A percentile compares a stretch with the other conserved stretches of the same genome.
phyloP scores from a whole-genome alignment of 2,113 vertebrate species.

The Pithys albifrons region DNA sequence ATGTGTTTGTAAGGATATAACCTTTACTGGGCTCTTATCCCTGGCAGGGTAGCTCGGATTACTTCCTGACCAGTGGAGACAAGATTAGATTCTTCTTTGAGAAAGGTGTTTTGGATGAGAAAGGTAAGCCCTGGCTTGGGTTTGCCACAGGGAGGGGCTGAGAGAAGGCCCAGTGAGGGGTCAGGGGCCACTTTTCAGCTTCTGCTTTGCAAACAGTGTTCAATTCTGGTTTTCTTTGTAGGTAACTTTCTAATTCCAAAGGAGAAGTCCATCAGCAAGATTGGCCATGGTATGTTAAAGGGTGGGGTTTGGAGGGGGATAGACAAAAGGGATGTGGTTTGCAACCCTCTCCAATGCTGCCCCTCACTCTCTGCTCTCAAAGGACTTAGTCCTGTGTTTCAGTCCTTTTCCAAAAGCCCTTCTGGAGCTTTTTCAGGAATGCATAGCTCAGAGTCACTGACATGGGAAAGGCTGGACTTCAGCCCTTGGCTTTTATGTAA shows the following conservation, averaged over 20 bases:
- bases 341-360: not conserved
- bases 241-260: constrained; percentile 86
- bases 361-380: not conserved
- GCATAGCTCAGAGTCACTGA: not conserved
- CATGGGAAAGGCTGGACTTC: not conserved
- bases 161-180: not conserved
- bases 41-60: constrained; percentile 87
- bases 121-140: constrained; percentile 75
- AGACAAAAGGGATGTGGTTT: not conserved
- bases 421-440: not conserved
- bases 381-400: not conserved
- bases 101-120: constrained; percentile 88
- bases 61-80: constrained; percentile 94
- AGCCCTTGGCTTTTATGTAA: not conserved
- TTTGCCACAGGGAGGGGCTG: not conserved
- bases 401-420: not conserved
- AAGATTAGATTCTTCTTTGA: constrained; percentile 98
- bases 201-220: not conserved
- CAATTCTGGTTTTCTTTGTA: constrained; percentile 46
- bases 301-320: not conserved
- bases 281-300: constrained; percentile 87
- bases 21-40: not conserved
- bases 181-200: not conserved
- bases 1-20: not conserved
- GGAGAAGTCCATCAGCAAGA: constrained; percentile 90